Evolutionary conservation across 2,888 invertebrate genomes (phyloP), one percentile per base, ranked within the genome.

Genomic region (Temnothorax ravouxi): DNA sequence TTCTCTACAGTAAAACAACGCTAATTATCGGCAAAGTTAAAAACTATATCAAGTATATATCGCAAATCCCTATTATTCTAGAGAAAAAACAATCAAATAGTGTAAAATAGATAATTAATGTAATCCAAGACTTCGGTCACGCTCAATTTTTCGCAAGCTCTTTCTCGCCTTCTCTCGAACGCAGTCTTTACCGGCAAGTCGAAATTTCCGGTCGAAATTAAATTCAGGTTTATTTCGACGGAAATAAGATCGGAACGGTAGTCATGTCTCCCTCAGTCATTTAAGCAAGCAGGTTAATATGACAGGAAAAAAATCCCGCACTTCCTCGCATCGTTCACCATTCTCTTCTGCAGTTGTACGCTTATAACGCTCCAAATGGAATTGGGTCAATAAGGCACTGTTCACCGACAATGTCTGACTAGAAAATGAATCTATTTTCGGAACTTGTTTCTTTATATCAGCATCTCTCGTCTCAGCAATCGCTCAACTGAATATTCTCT

Each of bases 321-420:
- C 21, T 62, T 84, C 64, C 52, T 82, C 84, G 86, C 64, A 21
- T 64, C 80, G 84, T 76, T 83, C 64, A 52, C 50, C 69, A 38
- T 79, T 69, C 34, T 44, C 71, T 76, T 74, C 74, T 61, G 47
- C 25, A 75, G 71, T 83, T 64, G 74, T 83, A 77, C 81, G 83
- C 83, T 88, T 81, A 82, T 86, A 90, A 87, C 86, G 59, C 85
- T 90, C 88, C 83, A 88, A 87, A 87, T 87, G 88, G 90, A 90
- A 93, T 93, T 92, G 93, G 93, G 93, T 93, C 93, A 91, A 93
- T 95, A 95, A 95, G 95, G 95, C 95, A 95, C 95, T 95, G 94
- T 94, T 94, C 93, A 93, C 92, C 94, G 94, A 94, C 94, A 94
- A 93, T 95, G 93, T 93, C 93, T 95, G 95, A 95, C 95, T 95